Base-by-base conservation (phyloP, 2,113 vertebrate genomes). In the Mormoops blainvillei region DNA sequence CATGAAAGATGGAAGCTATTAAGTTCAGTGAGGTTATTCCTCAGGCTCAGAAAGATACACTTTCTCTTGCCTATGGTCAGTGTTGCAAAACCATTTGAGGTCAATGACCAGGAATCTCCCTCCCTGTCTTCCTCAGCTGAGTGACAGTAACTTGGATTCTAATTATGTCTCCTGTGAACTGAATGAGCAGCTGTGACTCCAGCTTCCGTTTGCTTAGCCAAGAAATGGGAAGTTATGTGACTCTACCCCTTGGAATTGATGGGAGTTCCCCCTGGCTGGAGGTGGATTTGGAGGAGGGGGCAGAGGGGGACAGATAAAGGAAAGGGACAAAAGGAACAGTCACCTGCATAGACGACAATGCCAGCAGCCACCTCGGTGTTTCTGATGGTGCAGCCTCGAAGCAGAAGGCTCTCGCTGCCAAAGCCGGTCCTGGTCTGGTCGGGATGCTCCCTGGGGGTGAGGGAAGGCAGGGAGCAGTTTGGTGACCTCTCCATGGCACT, bases 291-390 rank as follows among this genome's bases (percentile, higher is more conserved):
- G 43, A 83, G 38, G 58, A 19, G 20, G 43, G 19, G 31, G 9
- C 8, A 1, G 31, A 41, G 18, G 68, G 52, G 10, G 67, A 9
- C 38, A n/a, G 8, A 33, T 70, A 65, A 63, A 76, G 56, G 13
- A 26, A 58, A 61, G 5, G 50, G 31, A 41, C 2, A 18, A 15
- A 15, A 61, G 31, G 65, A 81, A 24, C 50, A 8, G 11, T 43
- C 10, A 99, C 98, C 99, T 97, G 98, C 97, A 7, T 99, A 99
- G 92, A 99, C 94, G 95, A 99, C 99, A 68, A 99, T 98, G 96
- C 99, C 99, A 78, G 97, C 1, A 24, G 97, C 98, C 65, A 93
- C 91, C 81, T 99, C 98, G 0, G 99, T 99, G 83, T 99, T 99
- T 93, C 98, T 98, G 87, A 99, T 96, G 50, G 98, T 99, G 92